phyloP scores from a whole-genome alignment of 2,888 invertebrate genomes.

The Lydus trimaculatus region DNA sequence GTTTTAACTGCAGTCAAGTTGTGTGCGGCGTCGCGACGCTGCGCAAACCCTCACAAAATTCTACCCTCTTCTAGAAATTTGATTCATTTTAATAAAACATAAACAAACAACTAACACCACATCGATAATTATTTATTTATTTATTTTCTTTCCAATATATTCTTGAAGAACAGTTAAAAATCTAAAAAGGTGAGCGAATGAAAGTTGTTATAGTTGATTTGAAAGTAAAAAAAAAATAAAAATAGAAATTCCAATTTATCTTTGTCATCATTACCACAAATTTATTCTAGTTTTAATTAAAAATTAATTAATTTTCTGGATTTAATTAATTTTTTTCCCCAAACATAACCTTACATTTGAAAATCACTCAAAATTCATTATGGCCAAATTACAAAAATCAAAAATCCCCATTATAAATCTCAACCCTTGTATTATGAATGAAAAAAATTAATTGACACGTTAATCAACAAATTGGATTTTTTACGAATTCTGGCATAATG shows the following conservation, averaged over 20 bases:
- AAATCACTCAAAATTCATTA: no score
- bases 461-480: neutral
- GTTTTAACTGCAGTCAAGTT: neutral
- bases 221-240: neutral
- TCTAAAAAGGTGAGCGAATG: neutral
- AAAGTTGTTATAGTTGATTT: neutral
- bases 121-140: neutral
- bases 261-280: no score
- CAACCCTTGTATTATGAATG: no score
- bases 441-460: neutral
- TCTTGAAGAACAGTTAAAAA: no score
- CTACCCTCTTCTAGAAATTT: neutral
- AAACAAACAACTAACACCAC: no score
- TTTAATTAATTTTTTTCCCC: neutral
- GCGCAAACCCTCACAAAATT: slow-evolving; percentile 13
- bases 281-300: no score
- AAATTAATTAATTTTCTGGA: neutral
- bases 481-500: neutral
- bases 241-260: no score
- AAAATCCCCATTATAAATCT: no score
- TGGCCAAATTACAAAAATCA: no score
- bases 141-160: neutral
- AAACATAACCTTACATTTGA: no score
- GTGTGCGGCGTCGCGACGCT: slow-evolving; percentile 34
- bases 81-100: neutral